Percentiles rank a stretch among this genome's conserved stretches.
phyloP scores from a whole-genome alignment of 2,113 vertebrate genomes.

The Empidonax alnorum region DNA sequence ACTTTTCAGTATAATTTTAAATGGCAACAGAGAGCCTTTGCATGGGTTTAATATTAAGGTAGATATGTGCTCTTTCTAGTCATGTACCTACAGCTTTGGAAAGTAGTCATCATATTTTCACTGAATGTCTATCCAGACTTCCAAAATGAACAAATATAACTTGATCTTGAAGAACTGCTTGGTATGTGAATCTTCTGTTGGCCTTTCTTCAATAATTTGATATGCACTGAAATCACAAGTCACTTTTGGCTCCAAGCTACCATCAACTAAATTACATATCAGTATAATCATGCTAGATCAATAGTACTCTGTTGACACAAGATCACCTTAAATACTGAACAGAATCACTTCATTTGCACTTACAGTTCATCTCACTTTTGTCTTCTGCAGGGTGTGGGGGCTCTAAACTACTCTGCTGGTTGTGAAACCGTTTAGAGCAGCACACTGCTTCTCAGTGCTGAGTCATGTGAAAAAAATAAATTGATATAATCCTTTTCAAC shows the following conservation, averaged over 20 bases:
- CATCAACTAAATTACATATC: not conserved
- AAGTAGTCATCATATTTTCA: not conserved
- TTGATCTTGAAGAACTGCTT: not conserved
- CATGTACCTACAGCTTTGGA: not conserved
- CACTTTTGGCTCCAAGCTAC: not conserved
- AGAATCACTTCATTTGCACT: not conserved
- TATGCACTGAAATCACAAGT: not conserved
- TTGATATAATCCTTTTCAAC: not conserved
- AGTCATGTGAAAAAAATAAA: not conserved
- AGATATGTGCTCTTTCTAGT: not conserved
- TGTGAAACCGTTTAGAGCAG: not conserved
- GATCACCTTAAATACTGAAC: not conserved
- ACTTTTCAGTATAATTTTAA: not conserved
- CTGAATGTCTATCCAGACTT: not conserved
- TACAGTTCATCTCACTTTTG: not conserved
- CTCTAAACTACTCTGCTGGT: not conserved
- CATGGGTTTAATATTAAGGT: not conserved
- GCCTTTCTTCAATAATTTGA: not conserved
- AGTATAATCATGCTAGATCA: not conserved
- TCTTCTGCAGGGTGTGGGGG: not conserved
- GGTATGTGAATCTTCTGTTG: not conserved
- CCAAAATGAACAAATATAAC: not conserved
- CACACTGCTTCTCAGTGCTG: not conserved
- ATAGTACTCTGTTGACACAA: not conserved
- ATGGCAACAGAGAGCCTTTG: accelerated